A percentile compares a stretch with the other conserved stretches of the same genome.
phyloP scores from a whole-genome alignment of 2,113 vertebrate genomes.

The Eretmochelys imbricata region DNA sequence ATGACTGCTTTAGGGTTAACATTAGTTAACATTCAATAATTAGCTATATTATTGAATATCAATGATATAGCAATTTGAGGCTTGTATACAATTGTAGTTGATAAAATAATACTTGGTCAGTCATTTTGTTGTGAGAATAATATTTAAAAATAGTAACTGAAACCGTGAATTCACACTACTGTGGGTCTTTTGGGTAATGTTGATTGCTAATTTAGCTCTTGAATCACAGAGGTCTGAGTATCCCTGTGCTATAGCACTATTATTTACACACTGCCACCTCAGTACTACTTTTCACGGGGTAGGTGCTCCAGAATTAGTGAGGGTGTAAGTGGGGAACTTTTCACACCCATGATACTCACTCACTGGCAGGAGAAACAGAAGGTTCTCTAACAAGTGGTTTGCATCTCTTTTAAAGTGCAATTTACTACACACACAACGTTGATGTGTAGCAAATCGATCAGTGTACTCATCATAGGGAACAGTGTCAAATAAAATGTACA shows the following conservation, averaged over 20 bases:
- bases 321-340: background rate
- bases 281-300: background rate
- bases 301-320: constrained; percentile 47
- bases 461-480: constrained; percentile 43
- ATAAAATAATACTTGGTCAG: no score
- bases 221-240: no score
- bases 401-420: constrained; percentile 36
- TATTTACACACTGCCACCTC: background rate
- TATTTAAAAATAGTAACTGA: no score
- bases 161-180: no score
- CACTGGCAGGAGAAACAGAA: background rate
- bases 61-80: background rate
- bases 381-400: constrained; percentile 50
- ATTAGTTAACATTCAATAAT: background rate
- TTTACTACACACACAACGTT: constrained; percentile 32
- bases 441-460: constrained; percentile 42
- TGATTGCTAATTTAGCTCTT: no score
- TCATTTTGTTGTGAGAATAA: no score
- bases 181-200: no score
- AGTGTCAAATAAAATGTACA: constrained; percentile 32
- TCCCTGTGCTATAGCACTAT: fast-evolving
- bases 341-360: constrained; percentile 60
- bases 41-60: background rate
- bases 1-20: background rate
- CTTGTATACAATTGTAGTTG: no score